Evolutionary conservation across 1,140 invertebrate genomes (phyloP), one percentile per base, ranked within the genome.

Genomic region (Drosophila prosaltans): DNA sequence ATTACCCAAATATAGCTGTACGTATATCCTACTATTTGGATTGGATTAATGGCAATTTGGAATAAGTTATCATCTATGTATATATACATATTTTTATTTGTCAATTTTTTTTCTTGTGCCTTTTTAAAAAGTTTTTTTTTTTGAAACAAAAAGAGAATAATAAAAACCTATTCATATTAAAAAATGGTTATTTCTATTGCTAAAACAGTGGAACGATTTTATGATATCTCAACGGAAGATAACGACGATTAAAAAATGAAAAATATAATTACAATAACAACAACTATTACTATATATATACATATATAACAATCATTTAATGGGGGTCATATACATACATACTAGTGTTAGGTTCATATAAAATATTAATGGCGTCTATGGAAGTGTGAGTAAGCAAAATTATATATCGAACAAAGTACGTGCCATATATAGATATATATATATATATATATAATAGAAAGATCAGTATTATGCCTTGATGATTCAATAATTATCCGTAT

Each of bases 1-100:
- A 59, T 24, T 86, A 69, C 21, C 91, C 91, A 26, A 91, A 92
- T 54, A 58, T 92, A 1, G 45, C 71, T 41, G 61, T 63, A 5
- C 82, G 78, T 24, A 57, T 76, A 40, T 28, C 69, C 9, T 83
- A 78, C 78, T 92, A 91, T 10, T 8, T 64, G 4, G 16, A 51
- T 2, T 92, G 91, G 91, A 86, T 92, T 40, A 40, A 59, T 28
- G 78, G 89, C 10, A 1, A 30, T 8, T 2, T 68, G 32, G 65
- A 69, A 26, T 36, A n/a, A 8, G 30, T 16, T 6, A 28, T 7
- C 39, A 7, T 32, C 6, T 7, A 16, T 16, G 36, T 57, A 58
- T 32, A 36, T 30, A 16, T 1, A n/a, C 7, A 5, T n/a, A 10
- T 10, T 64, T 55, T 55, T 65, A 40, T 65, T 65, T 24, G 10